Percentiles rank a stretch among this genome's conserved stretches.
Evolutionary conservation across 2,113 vertebrate species (phyloP).

Genomic region (Melozone crissalis): DNA sequence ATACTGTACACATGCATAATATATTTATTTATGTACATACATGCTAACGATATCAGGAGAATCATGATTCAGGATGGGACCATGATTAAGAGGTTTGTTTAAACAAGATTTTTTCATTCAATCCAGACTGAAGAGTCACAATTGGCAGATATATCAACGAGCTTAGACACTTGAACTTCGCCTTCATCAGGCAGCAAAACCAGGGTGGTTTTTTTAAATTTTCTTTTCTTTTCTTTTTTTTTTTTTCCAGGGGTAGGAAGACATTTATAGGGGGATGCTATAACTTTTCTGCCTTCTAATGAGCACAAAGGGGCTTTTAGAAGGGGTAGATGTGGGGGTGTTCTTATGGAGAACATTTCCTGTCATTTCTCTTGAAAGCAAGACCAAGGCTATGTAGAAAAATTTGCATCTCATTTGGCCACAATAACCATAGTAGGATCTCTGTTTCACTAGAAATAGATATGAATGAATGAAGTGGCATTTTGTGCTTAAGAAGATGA

Average conservation of each 20-base stretch:
- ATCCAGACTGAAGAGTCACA: background rate
- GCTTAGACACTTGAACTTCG: background rate
- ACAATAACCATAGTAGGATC: background rate
- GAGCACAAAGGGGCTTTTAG: background rate
- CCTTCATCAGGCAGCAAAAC: background rate
- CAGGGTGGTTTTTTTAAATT: rapidly evolving
- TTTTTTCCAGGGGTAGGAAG: rapidly evolving
- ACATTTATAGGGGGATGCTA: rapidly evolving
- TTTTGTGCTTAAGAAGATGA: background rate
- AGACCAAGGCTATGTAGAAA: background rate
- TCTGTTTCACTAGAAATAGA: background rate
- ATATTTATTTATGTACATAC: background rate
- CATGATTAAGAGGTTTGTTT: background rate
- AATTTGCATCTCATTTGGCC: background rate
- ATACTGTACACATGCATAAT: background rate
- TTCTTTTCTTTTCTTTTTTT: too few relatives aligned
- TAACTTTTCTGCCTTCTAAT: background rate
- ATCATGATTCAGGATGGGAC: background rate
- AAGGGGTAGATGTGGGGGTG: background rate
- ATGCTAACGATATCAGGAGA: background rate
- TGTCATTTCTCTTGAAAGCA: background rate
- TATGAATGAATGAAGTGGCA: background rate
- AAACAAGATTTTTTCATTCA: background rate
- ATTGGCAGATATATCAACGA: background rate
- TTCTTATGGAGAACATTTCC: background rate